Evolutionary conservation across 2,113 vertebrate species (phyloP).

Genomic region (Chlamydotis undulata): DNA sequence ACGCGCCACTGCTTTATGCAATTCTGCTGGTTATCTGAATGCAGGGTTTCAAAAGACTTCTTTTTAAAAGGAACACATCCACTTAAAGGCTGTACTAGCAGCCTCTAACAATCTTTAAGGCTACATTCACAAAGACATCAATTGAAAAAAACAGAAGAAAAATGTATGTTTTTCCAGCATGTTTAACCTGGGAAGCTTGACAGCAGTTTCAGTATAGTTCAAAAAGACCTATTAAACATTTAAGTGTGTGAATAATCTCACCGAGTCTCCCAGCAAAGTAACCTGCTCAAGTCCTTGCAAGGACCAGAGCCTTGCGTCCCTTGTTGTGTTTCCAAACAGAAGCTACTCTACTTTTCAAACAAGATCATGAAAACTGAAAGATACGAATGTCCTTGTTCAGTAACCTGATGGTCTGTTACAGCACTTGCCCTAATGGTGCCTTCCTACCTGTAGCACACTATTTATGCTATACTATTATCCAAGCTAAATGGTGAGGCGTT

Average conservation of each 20-base stretch:
- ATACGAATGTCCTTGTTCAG: neutral
- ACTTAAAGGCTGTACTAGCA: neutral
- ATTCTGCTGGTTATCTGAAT: neutral
- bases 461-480: neutral
- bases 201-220: neutral
- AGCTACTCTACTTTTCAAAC: neutral
- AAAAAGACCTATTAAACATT: neutral
- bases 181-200: neutral
- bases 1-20: neutral
- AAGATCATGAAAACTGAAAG: neutral
- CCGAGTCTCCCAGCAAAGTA: neutral
- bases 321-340: neutral
- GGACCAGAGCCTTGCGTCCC: neutral
- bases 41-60: neutral
- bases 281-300: neutral
- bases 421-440: neutral
- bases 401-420: neutral
- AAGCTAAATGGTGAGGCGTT: accelerated
- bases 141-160: neutral
- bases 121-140: neutral
- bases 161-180: neutral
- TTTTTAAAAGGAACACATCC: neutral
- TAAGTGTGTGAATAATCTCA: accelerated
- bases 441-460: neutral
- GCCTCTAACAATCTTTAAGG: neutral